These are phyloP conservation scores for Rhea pennata DNA, from an alignment of 2,113 vertebrate genomes.

Conservation along the genomic window DNA sequence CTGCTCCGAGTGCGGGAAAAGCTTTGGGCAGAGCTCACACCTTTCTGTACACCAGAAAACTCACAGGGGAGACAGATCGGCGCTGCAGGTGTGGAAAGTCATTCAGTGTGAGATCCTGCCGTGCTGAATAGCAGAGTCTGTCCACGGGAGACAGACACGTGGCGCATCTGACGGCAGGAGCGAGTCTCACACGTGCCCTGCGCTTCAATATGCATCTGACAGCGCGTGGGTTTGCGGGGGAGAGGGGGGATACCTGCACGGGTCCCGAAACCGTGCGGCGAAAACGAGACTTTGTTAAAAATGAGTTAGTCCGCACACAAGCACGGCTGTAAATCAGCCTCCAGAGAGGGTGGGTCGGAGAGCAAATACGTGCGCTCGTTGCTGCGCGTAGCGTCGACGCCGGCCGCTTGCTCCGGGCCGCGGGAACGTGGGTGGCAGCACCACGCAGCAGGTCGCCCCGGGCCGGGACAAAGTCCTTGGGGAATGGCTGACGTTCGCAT, in stretches of 20 bases:
- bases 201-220: neutral
- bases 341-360: neutral
- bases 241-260: no score
- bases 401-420: neutral
- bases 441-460: neutral
- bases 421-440: neutral
- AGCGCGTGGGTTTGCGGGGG: neutral
- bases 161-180: neutral
- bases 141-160: neutral
- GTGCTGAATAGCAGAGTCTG: neutral
- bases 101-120: neutral
- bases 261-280: neutral
- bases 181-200: neutral
- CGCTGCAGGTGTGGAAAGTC: neutral
- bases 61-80: constrained; percentile 62
- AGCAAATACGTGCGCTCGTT: neutral
- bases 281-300: neutral
- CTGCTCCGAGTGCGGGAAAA: neutral
- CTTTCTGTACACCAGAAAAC: constrained; percentile 67
- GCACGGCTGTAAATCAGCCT: neutral
- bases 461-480: neutral
- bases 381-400: no score
- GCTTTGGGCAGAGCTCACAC: constrained; percentile 57
- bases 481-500: no score
- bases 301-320: neutral